These are phyloP conservation scores for Agrotis ipsilon DNA, from an alignment of 2,888 invertebrate genomes.

Conservation along the genomic window DNA sequence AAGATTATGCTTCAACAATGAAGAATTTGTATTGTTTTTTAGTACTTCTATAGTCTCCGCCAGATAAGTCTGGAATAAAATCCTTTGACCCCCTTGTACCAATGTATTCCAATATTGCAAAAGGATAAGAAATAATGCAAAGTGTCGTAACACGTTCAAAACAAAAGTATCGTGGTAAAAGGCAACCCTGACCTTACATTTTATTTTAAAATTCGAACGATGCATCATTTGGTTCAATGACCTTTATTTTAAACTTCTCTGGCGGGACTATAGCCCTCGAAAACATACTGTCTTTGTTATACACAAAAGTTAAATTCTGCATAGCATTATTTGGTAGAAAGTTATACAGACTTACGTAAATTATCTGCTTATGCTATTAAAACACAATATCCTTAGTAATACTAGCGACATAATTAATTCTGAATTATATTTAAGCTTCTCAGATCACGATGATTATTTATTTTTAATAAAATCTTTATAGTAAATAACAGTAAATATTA, in stretches of 20 bases:
- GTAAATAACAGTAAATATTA: constrained; percentile 59
- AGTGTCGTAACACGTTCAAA: too few species aligned
- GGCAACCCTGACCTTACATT: too few species aligned
- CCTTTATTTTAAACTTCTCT: too few species aligned
- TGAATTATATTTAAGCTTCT: constrained; percentile 56
- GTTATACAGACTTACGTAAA: not conserved
- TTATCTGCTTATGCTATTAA: constrained; percentile 2
- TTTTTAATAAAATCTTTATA: constrained; percentile 59
- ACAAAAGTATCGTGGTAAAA: too few species aligned
- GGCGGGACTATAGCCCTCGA: too few species aligned
- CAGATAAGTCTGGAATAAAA: too few species aligned
- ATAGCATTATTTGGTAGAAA: constrained; percentile 16
- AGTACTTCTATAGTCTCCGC: too few species aligned
- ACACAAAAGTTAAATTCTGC: not conserved
- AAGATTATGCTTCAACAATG: not conserved
- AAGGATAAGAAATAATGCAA: too few species aligned
- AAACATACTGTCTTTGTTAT: not conserved
- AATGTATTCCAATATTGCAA: too few species aligned
- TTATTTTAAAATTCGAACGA: too few species aligned
- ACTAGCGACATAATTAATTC: constrained; percentile 50
- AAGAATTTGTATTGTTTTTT: constrained; percentile 1
- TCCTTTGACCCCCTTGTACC: too few species aligned
- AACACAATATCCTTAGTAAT: constrained; percentile 55
- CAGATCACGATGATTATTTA: constrained; percentile 58
- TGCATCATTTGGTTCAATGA: too few species aligned